phyloP scores from a whole-genome alignment of 2,888 invertebrate genomes.

The Dryocosmus kuriphilus region DNA sequence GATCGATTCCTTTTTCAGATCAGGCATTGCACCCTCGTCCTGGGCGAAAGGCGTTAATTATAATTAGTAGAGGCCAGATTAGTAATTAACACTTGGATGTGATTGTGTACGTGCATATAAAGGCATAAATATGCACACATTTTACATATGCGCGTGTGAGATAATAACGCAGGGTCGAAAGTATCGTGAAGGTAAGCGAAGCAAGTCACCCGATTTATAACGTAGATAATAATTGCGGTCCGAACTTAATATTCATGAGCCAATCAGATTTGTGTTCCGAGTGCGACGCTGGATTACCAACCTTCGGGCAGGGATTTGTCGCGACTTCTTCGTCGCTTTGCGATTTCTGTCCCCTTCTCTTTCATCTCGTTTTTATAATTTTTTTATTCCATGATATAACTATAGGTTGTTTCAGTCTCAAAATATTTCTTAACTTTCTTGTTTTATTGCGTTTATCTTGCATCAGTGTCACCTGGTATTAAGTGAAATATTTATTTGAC shows the following conservation, averaged over 20 bases:
- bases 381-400: constrained; percentile 10
- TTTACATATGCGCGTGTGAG: constrained; percentile 56
- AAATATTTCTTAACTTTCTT: constrained; percentile 16
- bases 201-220: constrained; percentile 76
- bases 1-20: constrained; percentile 50
- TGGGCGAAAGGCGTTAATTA: constrained; percentile 74
- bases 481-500: constrained; percentile 32
- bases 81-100: constrained; percentile 76
- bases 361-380: neutral
- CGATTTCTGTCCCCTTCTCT: constrained; percentile 13
- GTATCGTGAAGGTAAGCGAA: constrained; percentile 64
- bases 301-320: constrained; percentile 65
- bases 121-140: constrained; percentile 44
- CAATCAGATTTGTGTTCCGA: constrained; percentile 76
- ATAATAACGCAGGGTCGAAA: constrained; percentile 58
- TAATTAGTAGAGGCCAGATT: constrained; percentile 76
- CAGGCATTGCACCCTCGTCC: constrained; percentile 20
- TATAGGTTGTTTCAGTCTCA: constrained; percentile 11
- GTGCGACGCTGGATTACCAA: constrained; percentile 69
- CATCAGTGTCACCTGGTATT: constrained; percentile 1
- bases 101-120: constrained; percentile 63
- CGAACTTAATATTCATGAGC: constrained; percentile 78
- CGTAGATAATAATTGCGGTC: constrained; percentile 77
- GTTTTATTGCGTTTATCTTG: constrained; percentile 26
- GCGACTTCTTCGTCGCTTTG: constrained; percentile 41